phyloP scores from a whole-genome alignment of 2,113 vertebrate genomes.

The Thamnaconus septentrionalis region DNA sequence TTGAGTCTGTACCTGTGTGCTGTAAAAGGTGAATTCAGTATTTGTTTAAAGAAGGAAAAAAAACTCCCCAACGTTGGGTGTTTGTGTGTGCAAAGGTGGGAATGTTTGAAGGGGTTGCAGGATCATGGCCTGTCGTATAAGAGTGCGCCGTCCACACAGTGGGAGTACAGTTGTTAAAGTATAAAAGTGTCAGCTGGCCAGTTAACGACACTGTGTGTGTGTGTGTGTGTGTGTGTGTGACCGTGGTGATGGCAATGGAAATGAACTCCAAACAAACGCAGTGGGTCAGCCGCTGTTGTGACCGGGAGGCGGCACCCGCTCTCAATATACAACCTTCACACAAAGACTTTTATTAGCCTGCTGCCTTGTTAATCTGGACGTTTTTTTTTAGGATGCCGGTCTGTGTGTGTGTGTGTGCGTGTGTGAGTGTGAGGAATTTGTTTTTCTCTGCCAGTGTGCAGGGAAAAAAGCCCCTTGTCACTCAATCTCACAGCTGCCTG shows the following conservation, averaged over 20 bases:
- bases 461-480: conserved; percentile 33
- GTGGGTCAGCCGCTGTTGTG: conserved; percentile 15
- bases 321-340: conserved; percentile 43
- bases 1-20: too few species aligned
- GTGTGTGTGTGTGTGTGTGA: conserved; percentile 19
- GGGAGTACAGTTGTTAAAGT: conserved; percentile 11
- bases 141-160: too few species aligned
- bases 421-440: conserved; percentile 1
- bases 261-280: conserved; percentile 60
- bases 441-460: background rate
- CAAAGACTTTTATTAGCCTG: conserved; percentile 60
- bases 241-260: conserved; percentile 50
- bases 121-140: too few species aligned
- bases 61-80: too few species aligned
- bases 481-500: conserved; percentile 44
- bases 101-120: too few species aligned
- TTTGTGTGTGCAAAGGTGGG: too few species aligned
- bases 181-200: conserved; percentile 60
- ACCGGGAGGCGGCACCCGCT: conserved; percentile 10
- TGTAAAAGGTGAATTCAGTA: too few species aligned
- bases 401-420: conserved; percentile 24
- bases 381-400: conserved; percentile 32
- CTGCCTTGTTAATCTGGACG: conserved; percentile 14
- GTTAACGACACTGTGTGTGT: conserved; percentile 45
- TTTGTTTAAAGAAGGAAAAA: too few species aligned